Conservation (phyloP, 2,888 invertebrate species). For the Phaedon cochleariae region DNA sequence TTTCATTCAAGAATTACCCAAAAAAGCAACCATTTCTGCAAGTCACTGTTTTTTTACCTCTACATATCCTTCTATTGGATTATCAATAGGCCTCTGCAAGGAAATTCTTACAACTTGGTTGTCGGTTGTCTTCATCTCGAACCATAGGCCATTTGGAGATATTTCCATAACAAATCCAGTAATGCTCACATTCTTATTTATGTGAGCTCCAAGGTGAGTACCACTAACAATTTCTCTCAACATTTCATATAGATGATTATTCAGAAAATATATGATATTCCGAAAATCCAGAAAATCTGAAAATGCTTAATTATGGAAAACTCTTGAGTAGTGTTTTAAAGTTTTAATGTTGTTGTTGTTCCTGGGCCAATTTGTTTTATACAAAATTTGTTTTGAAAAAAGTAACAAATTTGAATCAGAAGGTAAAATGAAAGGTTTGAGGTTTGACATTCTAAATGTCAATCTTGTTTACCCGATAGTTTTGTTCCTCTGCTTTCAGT, state of each 20-base stretch:
- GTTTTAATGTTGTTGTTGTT: too few species aligned
- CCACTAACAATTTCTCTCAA: background rate
- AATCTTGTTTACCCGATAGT: too few species aligned
- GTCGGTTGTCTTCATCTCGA: constrained; percentile 54
- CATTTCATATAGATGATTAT: background rate
- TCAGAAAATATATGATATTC: too few species aligned
- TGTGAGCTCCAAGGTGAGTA: constrained; percentile 30
- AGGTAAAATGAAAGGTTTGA: too few species aligned
- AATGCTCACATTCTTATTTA: constrained; percentile 55
- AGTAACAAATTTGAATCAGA: too few species aligned
- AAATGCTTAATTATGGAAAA: too few species aligned
- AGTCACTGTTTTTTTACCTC: constrained; percentile 48
- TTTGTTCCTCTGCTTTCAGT: too few species aligned
- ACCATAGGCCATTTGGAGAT: constrained; percentile 51
- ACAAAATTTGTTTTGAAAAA: too few species aligned
- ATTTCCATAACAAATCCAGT: constrained; percentile 53
- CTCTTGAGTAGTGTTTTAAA: too few species aligned
- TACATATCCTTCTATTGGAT: constrained; percentile 55
- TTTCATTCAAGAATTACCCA: background rate
- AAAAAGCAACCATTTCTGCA: background rate
- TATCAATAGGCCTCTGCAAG: constrained; percentile 51
- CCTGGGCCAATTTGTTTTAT: too few species aligned
- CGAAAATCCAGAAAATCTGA: too few species aligned
- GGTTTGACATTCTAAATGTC: too few species aligned
- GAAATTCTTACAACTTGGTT: constrained; percentile 54